A percentile compares a stretch with the other conserved stretches of the same genome.
Conservation (phyloP, 2,797 vertebrate species). For the Tenualosa ilisha region DNA sequence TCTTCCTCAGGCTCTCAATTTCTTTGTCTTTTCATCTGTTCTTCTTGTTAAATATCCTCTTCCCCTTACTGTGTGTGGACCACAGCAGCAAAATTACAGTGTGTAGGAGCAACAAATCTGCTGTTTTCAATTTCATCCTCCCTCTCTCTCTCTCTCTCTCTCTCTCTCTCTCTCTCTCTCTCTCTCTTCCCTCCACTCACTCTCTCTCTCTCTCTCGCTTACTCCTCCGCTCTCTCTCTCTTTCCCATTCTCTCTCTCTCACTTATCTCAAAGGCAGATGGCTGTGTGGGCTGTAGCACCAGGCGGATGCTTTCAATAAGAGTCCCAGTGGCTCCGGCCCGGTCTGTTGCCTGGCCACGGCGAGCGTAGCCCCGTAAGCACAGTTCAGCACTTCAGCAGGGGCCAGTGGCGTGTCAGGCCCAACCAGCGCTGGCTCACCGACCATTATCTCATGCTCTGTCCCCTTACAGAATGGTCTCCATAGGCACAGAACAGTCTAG, state of each 20-base stretch:
- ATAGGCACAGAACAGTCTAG: background rate
- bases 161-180: conserved; percentile 22
- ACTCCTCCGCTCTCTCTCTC: conserved; percentile 20
- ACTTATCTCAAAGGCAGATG: conserved; percentile 26
- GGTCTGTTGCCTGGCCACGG: conserved; percentile 4
- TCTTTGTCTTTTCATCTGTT: background rate
- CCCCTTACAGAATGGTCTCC: background rate
- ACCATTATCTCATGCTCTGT: background rate
- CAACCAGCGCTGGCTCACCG: too few relatives aligned
- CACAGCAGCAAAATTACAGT: background rate
- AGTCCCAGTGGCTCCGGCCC: background rate
- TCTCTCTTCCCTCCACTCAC: conserved; percentile 9
- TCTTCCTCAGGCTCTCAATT: background rate
- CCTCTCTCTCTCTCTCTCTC: background rate
- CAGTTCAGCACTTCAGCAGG: background rate
- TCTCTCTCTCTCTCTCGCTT: conserved; percentile 24
- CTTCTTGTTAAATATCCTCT: background rate
- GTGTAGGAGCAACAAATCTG: conserved; percentile 16
- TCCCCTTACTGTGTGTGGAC: background rate
- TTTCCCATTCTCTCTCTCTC: conserved; percentile 10
- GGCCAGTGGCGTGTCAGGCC: too few relatives aligned
- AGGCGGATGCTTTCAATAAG: conserved; percentile 21
- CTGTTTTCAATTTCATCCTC: background rate
- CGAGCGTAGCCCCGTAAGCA: background rate
- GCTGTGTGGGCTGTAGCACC: conserved; percentile 14